phyloP scores from a whole-genome alignment of 2,113 vertebrate genomes.

The Egretta garzetta region DNA sequence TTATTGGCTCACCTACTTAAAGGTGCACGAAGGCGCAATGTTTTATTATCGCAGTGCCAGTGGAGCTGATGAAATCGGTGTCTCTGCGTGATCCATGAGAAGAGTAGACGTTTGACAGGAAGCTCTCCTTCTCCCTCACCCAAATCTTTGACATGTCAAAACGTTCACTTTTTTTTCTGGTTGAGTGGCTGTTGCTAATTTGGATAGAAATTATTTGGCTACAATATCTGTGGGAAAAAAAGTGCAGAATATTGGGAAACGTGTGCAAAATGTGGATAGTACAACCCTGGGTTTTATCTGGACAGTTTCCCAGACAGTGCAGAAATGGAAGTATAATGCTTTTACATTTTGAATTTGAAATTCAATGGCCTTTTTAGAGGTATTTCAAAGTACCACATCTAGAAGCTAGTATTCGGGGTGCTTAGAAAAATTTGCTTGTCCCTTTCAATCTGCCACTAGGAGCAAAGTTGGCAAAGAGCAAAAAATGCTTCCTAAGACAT shows the following conservation, averaged over 20 bases:
- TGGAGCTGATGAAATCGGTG: background rate
- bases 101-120: background rate
- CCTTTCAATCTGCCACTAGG: background rate
- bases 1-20: slow-evolving; percentile 20
- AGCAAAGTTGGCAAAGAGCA: background rate
- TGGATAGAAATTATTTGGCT: background rate
- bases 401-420: background rate
- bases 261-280: slow-evolving; percentile 11
- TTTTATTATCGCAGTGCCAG: background rate
- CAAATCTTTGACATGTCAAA: background rate
- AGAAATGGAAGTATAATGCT: background rate
- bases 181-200: slow-evolving; percentile 6
- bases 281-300: slow-evolving; percentile 32
- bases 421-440: background rate
- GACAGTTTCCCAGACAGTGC: background rate
- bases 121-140: background rate
- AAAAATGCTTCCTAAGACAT: background rate
- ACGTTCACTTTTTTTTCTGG: background rate
- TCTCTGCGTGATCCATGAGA: background rate
- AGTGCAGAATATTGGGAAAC: background rate
- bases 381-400: background rate
- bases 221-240: background rate
- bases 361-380: background rate
- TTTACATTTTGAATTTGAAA: slow-evolving; percentile 1
- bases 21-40: background rate